Percentiles rank a stretch among this genome's conserved stretches.
These are phyloP conservation scores for Drosophila santomea DNA, from an alignment of 1,140 invertebrate species.

Conservation along the genomic window DNA sequence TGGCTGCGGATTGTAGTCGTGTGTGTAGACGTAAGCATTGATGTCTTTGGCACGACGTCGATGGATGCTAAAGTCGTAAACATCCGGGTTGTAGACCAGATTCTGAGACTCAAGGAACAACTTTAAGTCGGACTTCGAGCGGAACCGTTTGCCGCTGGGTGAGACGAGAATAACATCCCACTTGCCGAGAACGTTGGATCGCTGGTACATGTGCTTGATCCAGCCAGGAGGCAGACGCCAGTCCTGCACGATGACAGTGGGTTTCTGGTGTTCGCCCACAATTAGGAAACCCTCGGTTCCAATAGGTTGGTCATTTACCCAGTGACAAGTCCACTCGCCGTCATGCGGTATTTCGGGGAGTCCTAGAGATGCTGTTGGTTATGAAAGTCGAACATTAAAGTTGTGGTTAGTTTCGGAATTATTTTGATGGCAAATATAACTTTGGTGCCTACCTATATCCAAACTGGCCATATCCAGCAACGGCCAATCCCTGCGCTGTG, in stretches of 20 bases:
- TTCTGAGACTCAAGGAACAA: slow-evolving; percentile 86
- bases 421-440: background rate
- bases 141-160: slow-evolving; percentile 87
- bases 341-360: slow-evolving; percentile 80
- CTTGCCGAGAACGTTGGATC: slow-evolving; percentile 89
- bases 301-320: slow-evolving; percentile 88
- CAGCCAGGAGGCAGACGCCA: slow-evolving; percentile 89
- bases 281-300: slow-evolving; percentile 86
- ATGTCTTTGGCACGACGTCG: slow-evolving; percentile 86
- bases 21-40: slow-evolving; percentile 85
- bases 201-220: slow-evolving; percentile 90
- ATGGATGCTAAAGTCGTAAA: slow-evolving; percentile 88
- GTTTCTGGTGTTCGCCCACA: slow-evolving; percentile 85
- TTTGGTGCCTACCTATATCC: slow-evolving; percentile 55
- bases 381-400: background rate
- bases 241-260: slow-evolving; percentile 89
- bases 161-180: slow-evolving; percentile 92
- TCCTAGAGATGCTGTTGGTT: slow-evolving; percentile 55
- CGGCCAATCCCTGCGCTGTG: slow-evolving; percentile 76
- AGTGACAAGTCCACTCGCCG: slow-evolving; percentile 87
- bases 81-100: slow-evolving; percentile 85
- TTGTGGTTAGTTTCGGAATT: no score
- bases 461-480: slow-evolving; percentile 80
- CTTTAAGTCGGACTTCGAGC: slow-evolving; percentile 87
- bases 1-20: slow-evolving; percentile 79